Evolutionary conservation across 2,888 invertebrate genomes (phyloP), one percentile per base, ranked within the genome.

Genomic region (Chrysolina haemoptera): DNA sequence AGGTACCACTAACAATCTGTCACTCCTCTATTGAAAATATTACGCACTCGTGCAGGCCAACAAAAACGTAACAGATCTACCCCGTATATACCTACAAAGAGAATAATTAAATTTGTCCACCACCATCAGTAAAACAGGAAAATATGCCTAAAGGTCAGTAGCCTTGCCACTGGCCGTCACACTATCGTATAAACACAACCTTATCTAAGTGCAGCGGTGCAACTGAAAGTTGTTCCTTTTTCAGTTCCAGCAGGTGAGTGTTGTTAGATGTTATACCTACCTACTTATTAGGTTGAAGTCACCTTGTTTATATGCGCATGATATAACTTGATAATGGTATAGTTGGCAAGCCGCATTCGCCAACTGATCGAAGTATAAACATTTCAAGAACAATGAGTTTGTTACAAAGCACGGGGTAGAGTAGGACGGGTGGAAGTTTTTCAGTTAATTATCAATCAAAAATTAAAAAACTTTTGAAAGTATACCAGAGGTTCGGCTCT

Each of bases 91-190:
- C 59, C 59, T 12, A 59, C 8, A 59, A 12, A 20, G 14, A 59
- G 3, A 59, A n/a, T 6, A 5, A 59, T 59, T 59, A 59, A 14
- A 22, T 59, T 59, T 59, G 22, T 35, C 59, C 59, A 59, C 59
- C 8, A n/a, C 35, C 35, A 35, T 35, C 59, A 35, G 35, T 59
- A 59, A 59, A 59, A 59, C 27, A 59, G 27, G 35, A 59, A 59
- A 59, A 35, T 59, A 59, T 35, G 59, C n/a, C 59, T 10, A 59
- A 72, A 70, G 70, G 74, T 76, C 74, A 76, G 70, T 74, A 76
- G 72, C 76, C 76, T 76, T 73, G 65, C 76, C 72, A 65, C 41
- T 74, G 72, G 74, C 59, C 67, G 66, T 69, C 62, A 62, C 67
- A 67, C 62, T 55, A 69, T 73, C 66, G 69, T 66, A 66, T 69